A percentile compares a stretch with the other conserved stretches of the same genome.
phyloP scores from a whole-genome alignment of 2,797 vertebrate species.

The Sarcoramphus papa region DNA sequence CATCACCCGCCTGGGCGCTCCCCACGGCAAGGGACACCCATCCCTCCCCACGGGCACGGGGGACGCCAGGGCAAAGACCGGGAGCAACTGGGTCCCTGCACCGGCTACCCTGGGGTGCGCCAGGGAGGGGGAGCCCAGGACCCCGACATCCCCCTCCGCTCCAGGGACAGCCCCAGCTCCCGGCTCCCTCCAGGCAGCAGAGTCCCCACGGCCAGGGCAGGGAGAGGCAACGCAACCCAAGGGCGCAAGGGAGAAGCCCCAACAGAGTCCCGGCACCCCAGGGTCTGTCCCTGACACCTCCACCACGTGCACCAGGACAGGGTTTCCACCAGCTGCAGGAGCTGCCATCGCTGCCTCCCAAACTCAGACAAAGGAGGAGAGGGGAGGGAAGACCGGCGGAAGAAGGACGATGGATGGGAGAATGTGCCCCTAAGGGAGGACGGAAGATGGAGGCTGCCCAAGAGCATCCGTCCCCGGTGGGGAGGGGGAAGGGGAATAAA shows the following conservation, averaged over 20 bases:
- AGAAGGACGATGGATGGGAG: background rate
- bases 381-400: background rate
- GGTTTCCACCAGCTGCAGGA: too few relatives aligned
- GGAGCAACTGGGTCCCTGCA: background rate
- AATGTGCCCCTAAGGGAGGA: background rate
- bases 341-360: background rate
- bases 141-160: rapidly evolving
- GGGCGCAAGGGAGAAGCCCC: background rate
- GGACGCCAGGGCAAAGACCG: background rate
- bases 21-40: background rate
- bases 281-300: background rate
- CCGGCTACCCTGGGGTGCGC: rapidly evolving
- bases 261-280: background rate
- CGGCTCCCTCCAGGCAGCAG: rapidly evolving
- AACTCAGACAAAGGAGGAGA: background rate
- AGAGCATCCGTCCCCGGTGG: background rate
- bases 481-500: background rate
- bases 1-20: rapidly evolving
- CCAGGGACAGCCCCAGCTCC: background rate
- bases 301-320: rapidly evolving
- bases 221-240: too few relatives aligned
- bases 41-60: background rate
- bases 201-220: background rate
- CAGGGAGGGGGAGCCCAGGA: background rate
- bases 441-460: background rate